Evolutionary conservation across 2,113 vertebrate genomes (phyloP).

Genomic region (Litocranius walleri): DNA sequence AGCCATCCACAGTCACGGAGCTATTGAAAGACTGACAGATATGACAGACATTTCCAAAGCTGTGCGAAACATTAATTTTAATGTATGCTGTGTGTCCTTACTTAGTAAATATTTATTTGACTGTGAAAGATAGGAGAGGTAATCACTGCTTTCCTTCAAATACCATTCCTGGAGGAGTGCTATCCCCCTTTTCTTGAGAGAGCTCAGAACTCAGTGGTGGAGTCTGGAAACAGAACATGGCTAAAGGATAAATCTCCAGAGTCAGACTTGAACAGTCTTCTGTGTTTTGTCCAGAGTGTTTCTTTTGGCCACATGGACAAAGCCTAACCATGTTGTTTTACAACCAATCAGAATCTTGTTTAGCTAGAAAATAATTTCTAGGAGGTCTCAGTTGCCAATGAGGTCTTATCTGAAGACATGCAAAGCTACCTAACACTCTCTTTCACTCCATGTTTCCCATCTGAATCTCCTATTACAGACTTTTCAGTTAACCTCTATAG

Average conservation of each 20-base stretch:
- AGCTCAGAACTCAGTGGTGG: not conserved
- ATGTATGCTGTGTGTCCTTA: slow-evolving; percentile 76
- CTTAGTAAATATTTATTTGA: slow-evolving; percentile 79
- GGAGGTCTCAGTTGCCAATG: not conserved
- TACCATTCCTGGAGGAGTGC: slow-evolving; percentile 1
- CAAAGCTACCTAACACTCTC: not conserved
- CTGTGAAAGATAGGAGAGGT: slow-evolving; percentile 62
- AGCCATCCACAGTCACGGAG: slow-evolving; percentile 60
- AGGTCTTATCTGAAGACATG: not conserved
- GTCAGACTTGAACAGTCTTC: not conserved
- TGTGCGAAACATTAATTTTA: slow-evolving; percentile 75
- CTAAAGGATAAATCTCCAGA: not conserved
- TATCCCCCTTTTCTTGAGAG: not conserved
- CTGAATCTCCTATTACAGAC: not conserved
- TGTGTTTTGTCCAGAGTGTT: slow-evolving; percentile 3
- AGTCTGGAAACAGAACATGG: not conserved
- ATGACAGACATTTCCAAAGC: slow-evolving; percentile 74
- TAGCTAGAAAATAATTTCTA: slow-evolving; percentile 32
- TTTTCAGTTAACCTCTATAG: not conserved
- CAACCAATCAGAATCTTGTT: not conserved
- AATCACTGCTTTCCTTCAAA: slow-evolving; percentile 59
- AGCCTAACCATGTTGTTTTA: not conserved
- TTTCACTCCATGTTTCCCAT: not conserved
- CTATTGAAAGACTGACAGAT: slow-evolving; percentile 75
- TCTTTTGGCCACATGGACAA: not conserved